A percentile compares a stretch with the other conserved stretches of the same genome.
Evolutionary conservation across 2,888 invertebrate species (phyloP).

Genomic region (Nymphalis c-album): DNA sequence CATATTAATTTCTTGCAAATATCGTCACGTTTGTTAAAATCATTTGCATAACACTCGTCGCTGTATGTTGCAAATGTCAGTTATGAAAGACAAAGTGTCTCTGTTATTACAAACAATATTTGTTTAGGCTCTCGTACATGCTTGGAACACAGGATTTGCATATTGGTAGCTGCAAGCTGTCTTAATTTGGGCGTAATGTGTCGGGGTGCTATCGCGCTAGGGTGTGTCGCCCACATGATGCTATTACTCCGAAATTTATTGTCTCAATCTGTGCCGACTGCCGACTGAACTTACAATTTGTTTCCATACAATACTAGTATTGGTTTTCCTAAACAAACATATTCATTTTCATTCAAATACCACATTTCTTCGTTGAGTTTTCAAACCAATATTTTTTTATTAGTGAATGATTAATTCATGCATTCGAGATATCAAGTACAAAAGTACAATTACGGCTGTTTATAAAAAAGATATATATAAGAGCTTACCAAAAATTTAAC

Average conservation of each 20-base stretch:
- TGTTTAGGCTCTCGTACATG: conserved; percentile 57
- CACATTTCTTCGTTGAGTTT: background rate
- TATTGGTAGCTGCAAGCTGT: conserved; percentile 74
- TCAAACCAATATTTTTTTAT: background rate
- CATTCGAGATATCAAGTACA: no score
- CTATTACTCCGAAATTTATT: conserved; percentile 72
- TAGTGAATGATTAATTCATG: no score
- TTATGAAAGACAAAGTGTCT: conserved; percentile 45
- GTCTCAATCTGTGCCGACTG: conserved; percentile 58
- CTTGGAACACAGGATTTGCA: conserved; percentile 64
- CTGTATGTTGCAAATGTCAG: conserved; percentile 44
- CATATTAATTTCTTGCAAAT: conserved; percentile 17
- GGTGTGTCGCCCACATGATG: conserved; percentile 63
- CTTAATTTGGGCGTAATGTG: conserved; percentile 75
- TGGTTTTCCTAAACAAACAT: conserved; percentile 24
- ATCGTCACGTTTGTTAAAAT: conserved; percentile 16
- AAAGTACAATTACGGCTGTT: background rate
- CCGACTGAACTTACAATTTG: conserved; percentile 46
- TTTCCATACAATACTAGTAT: conserved; percentile 35
- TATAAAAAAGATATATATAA: background rate
- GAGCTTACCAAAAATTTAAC: background rate
- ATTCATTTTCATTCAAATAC: background rate
- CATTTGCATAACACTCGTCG: conserved; percentile 39
- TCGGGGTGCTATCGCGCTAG: conserved; percentile 48
- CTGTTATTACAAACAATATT: conserved; percentile 60